These are phyloP conservation scores for Gastracanthus pulcherrimus DNA, from an alignment of 2,888 invertebrate species.

Conservation along the genomic window DNA sequence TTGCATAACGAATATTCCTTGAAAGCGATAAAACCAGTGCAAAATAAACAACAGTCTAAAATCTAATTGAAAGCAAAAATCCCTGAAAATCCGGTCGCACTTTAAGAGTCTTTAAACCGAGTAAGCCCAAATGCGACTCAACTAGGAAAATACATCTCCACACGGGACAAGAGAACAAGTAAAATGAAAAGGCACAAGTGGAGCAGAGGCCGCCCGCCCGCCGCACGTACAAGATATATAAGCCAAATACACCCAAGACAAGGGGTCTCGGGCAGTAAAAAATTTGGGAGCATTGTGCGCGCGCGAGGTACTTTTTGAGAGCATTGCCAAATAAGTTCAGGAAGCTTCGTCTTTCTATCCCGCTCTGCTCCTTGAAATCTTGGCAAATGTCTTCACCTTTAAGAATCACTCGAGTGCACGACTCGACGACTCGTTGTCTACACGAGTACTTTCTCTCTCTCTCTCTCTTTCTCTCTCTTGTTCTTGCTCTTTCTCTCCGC, in stretches of 20 bases:
- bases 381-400: conserved; percentile 58
- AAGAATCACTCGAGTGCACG: conserved; percentile 58
- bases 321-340: conserved; percentile 58
- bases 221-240: conserved; percentile 14
- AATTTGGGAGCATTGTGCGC: conserved; percentile 42
- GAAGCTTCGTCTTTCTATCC: conserved; percentile 9
- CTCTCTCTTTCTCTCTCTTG: too few relatives aligned
- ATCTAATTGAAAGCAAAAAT: conserved; percentile 43
- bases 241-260: conserved; percentile 36
- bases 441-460: conserved; percentile 53
- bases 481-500: too few relatives aligned
- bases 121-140: conserved; percentile 22
- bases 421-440: conserved; percentile 26
- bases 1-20: neutral
- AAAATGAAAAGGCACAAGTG: neutral
- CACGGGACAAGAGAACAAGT: neutral
- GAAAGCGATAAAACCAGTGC: neutral
- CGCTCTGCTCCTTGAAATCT: conserved; percentile 45
- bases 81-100: conserved; percentile 8
- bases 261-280: conserved; percentile 36
- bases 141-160: conserved; percentile 12
- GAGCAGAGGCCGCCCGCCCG: neutral
- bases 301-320: conserved; percentile 47
- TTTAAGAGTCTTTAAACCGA: conserved; percentile 36
- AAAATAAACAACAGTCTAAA: neutral